Conservation (phyloP, 1,140 invertebrate species). For the Drosophila elegans region DNA sequence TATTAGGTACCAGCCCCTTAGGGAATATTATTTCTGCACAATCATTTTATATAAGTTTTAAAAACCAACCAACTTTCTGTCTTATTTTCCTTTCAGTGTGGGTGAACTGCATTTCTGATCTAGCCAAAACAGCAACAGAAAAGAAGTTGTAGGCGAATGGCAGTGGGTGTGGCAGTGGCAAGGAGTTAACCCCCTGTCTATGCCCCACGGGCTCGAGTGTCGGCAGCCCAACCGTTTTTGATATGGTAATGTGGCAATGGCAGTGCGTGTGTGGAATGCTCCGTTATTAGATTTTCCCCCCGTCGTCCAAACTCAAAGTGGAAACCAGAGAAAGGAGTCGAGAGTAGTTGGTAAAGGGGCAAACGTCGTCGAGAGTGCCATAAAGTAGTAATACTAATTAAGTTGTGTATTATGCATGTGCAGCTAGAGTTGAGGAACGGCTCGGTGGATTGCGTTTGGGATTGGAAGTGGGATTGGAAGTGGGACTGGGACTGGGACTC, state of each 20-base stretch:
- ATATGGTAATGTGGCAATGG: slow-evolving; percentile 82
- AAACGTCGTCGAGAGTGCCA: slow-evolving; percentile 63
- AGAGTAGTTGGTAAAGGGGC: too few species aligned
- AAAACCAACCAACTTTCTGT: too few species aligned
- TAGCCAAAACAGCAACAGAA: neutral
- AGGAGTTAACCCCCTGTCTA: slow-evolving; percentile 35
- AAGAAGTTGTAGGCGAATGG: neutral
- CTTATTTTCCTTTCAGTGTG: neutral
- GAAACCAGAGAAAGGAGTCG: neutral
- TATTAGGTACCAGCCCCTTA: too few species aligned
- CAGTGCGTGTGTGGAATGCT: slow-evolving; percentile 75
- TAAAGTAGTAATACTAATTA: slow-evolving; percentile 83
- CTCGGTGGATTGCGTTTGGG: neutral
- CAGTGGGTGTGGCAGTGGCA: too few species aligned
- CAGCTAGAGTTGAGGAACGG: slow-evolving; percentile 20
- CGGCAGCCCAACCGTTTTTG: slow-evolving; percentile 57
- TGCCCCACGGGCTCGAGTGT: slow-evolving; percentile 47
- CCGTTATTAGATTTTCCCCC: slow-evolving; percentile 72
- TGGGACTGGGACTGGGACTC: neutral
- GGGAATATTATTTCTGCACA: too few species aligned
- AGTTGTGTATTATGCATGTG: slow-evolving; percentile 81
- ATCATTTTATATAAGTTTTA: too few species aligned
- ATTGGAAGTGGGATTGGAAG: slow-evolving; percentile 1
- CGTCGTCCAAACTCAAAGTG: slow-evolving; percentile 7
- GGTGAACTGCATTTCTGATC: slow-evolving; percentile 21